Evolutionary conservation across 2,888 invertebrate genomes (phyloP), one percentile per base, ranked within the genome.

Genomic region (Andricus curvator): DNA sequence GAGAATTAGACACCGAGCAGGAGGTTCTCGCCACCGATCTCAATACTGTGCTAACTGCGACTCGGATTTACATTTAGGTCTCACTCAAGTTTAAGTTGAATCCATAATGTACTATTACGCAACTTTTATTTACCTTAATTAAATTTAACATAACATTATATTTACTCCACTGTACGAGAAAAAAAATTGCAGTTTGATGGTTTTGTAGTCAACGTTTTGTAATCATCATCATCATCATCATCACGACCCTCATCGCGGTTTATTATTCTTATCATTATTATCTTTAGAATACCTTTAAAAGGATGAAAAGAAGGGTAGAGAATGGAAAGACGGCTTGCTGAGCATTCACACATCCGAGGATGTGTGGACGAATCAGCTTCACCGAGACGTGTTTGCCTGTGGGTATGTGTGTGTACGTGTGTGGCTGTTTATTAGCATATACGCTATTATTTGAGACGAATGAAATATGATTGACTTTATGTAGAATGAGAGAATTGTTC

Each of bases 401-500:
- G 81, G 83, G 84, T 86, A 84, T 83, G 76, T 84, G 85, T 80
- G 87, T 81, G 85, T 81, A 83, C 84, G 87, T 83, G 80, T 84
- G 79, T 82, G 76, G 62, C 64, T 77, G 80, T 80, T 74, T 78
- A 66, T 48, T 68, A 25, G 68, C 84, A 84, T 82, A 86, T 86
- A 86, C 84, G 87, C 86, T 88, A 86, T 88, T 88, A 88, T 88
- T 88, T 86, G 86, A 87, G 86, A 89, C 87, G 84, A 90, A 88
- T 88, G 88, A 89, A 89, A 88, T 88, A 89, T 87, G 86, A 90
- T 86, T 88, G 89, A 90, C 87, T 88, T 88, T 89, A 88, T 88
- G 90, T 90, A 89, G 89, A 88, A 82, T 82, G 83, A 81, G 85
- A 85, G 83, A 88, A 89, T 90, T 90, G 90, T 91, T 91, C 90